Evolutionary conservation across 1,140 invertebrate species (phyloP).

Genomic region (Cyphomyrmex costatus): DNA sequence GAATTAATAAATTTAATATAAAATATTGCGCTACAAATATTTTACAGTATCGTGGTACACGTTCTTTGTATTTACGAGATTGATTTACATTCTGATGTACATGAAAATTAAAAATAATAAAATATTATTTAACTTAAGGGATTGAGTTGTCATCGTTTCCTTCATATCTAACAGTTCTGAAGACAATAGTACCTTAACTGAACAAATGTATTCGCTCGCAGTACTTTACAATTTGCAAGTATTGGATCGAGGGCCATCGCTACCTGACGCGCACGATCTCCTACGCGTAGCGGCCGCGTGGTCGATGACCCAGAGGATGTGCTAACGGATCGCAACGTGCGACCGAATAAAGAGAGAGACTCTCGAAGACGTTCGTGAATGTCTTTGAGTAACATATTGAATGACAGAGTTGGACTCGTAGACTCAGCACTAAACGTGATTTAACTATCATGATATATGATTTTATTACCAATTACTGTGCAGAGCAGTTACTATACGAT

Average conservation of each 20-base stretch:
- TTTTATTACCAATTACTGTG: background rate
- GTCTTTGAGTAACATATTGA: slow-evolving; percentile 49
- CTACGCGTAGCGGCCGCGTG: slow-evolving; percentile 62
- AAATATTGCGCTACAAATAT: no score
- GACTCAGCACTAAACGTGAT: background rate
- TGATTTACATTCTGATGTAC: no score
- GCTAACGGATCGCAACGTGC: slow-evolving; percentile 70
- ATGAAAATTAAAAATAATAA: no score
- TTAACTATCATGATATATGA: background rate
- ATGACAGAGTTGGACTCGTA: background rate
- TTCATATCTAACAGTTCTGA: background rate
- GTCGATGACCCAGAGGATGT: slow-evolving; percentile 76
- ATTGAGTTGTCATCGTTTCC: no score
- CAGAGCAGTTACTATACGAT: background rate
- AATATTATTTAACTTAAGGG: no score
- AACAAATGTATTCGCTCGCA: background rate
- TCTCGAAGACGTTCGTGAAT: slow-evolving; percentile 45
- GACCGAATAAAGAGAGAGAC: slow-evolving; percentile 67
- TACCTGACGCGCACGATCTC: slow-evolving; percentile 49
- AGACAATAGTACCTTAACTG: background rate
- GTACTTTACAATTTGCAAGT: slow-evolving; percentile 19
- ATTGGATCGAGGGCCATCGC: slow-evolving; percentile 38
- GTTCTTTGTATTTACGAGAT: no score
- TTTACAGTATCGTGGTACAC: no score
- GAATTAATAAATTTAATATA: no score